Conservation (phyloP, 53 echinoderm and acorn worm genomes). For the Astropecten irregularis region DNA sequence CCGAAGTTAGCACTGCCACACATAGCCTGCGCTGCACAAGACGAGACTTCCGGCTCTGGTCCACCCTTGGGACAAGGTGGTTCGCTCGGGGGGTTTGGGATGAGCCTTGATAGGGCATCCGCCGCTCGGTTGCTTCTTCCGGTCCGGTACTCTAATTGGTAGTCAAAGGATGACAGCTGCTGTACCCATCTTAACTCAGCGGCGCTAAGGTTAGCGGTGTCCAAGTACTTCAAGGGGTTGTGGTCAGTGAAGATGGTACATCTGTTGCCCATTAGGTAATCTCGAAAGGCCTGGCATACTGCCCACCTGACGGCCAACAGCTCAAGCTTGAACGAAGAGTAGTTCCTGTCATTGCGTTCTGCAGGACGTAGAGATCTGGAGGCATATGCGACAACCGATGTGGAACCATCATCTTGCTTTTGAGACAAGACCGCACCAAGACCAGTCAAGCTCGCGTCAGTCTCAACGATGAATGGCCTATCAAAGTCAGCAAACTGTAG, state of each 20-base stretch:
- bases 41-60: background rate
- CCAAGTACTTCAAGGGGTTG: slow-evolving; percentile 39
- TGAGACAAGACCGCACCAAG: slow-evolving; percentile 33
- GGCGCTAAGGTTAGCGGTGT: slow-evolving; percentile 39
- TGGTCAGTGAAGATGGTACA: slow-evolving; percentile 53
- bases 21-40: background rate
- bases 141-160: slow-evolving; percentile 16
- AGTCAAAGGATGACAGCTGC: slow-evolving; percentile 37
- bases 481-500: slow-evolving; percentile 17
- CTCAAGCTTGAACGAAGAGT: slow-evolving; percentile 23
- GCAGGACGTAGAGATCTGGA: slow-evolving; percentile 33
- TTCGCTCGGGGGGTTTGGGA: background rate
- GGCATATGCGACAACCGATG: slow-evolving; percentile 44
- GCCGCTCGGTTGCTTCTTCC: slow-evolving; percentile 25
- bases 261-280: slow-evolving; percentile 21
- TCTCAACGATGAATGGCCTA: slow-evolving; percentile 21
- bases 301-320: slow-evolving; percentile 27
- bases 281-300: slow-evolving; percentile 14
- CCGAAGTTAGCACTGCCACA: background rate
- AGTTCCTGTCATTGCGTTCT: slow-evolving; percentile 28
- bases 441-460: slow-evolving; percentile 35
- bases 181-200: slow-evolving; percentile 58
- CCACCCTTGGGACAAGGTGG: background rate
- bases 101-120: slow-evolving; percentile 21
- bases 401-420: background rate